These are phyloP conservation scores for Malurus leucopterus DNA, from an alignment of 2,797 vertebrate species.

Conservation along the genomic window DNA sequence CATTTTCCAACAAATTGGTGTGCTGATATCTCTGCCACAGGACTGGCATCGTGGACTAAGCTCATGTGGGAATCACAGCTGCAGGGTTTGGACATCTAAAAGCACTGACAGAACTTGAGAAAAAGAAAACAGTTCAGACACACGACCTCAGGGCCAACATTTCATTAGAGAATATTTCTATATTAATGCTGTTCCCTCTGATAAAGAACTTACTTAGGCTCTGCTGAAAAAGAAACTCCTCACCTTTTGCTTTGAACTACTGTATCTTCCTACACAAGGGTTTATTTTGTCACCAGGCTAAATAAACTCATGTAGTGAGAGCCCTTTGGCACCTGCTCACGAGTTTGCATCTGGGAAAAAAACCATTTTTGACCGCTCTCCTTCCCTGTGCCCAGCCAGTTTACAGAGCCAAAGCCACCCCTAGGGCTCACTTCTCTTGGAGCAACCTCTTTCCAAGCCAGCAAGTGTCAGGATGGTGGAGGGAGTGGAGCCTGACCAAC, in stretches of 20 bases:
- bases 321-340: slow-evolving; percentile 27
- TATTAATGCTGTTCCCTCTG: background rate
- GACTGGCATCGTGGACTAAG: background rate
- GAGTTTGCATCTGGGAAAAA: slow-evolving; percentile 12
- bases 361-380: slow-evolving; percentile 7
- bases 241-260: slow-evolving; percentile 27
- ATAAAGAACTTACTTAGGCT: slow-evolving; percentile 14
- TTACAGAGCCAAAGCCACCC: slow-evolving; percentile 38
- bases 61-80: background rate
- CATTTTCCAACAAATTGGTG: background rate
- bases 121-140: background rate
- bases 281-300: slow-evolving; percentile 38
- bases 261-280: background rate
- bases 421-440: background rate
- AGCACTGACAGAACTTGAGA: background rate
- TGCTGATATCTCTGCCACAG: background rate
- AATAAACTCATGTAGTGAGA: background rate
- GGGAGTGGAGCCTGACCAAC: background rate
- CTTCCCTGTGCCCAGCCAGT: background rate
- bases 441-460: background rate
- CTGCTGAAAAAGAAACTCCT: background rate
- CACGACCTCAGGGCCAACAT: background rate
- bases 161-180: background rate
- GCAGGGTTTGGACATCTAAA: background rate
- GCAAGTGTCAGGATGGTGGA: background rate